Evolutionary conservation across 2,888 invertebrate species (phyloP).

Genomic region (Stenodema calcarata): DNA sequence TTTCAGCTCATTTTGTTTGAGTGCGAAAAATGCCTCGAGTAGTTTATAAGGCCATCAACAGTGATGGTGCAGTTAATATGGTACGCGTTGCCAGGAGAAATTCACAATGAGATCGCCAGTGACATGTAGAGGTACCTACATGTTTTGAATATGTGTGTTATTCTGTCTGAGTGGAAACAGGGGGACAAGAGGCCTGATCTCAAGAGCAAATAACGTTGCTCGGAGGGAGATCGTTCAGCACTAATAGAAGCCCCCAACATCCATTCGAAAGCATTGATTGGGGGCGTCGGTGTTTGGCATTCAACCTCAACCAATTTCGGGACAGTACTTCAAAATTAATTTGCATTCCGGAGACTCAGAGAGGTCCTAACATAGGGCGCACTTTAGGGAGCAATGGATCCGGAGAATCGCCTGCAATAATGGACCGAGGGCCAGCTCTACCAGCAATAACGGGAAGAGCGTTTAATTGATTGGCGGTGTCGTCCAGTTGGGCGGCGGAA

Average conservation of each 20-base stretch:
- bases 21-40: no score
- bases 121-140: no score
- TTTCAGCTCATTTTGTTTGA: no score
- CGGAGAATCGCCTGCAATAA: neutral
- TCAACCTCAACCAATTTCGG: neutral
- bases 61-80: no score
- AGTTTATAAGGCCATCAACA: no score
- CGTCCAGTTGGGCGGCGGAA: neutral
- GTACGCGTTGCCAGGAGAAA: no score
- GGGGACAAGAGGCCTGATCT: neutral
- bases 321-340: constrained; percentile 6
- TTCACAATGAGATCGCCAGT: no score
- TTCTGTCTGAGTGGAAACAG: neutral
- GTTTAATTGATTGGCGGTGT: constrained; percentile 23
- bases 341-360: constrained; percentile 11
- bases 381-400: neutral
- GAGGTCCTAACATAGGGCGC: neutral
- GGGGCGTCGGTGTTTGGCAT: neutral
- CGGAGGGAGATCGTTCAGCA: neutral
- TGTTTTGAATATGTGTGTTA: no score
- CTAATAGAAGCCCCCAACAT: neutral
- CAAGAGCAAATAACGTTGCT: neutral
- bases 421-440: neutral
- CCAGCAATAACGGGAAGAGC: constrained; percentile 11
- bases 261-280: neutral